A percentile compares a stretch with the other conserved stretches of the same genome.
phyloP scores from a whole-genome alignment of 2,113 vertebrate genomes.

The Scolopax mira region DNA sequence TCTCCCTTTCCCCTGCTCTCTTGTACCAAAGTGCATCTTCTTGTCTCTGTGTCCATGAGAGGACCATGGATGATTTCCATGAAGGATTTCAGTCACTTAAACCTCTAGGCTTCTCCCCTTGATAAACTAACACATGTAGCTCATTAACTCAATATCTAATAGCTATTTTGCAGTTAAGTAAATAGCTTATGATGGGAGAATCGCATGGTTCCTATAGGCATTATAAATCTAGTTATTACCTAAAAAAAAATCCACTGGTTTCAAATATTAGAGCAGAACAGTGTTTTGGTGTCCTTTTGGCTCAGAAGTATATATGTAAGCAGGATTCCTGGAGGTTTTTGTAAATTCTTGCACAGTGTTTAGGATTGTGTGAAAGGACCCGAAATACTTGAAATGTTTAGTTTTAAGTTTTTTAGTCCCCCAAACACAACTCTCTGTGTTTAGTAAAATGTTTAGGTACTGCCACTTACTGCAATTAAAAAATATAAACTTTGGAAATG shows the following conservation, averaged over 20 bases:
- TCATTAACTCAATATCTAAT: neutral
- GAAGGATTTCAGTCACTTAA: neutral
- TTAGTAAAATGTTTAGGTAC: neutral
- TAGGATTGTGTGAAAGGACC: neutral
- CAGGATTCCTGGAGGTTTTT: neutral
- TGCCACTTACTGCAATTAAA: neutral
- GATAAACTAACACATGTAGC: neutral
- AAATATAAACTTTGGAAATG: neutral
- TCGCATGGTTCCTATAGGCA: neutral
- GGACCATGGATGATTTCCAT: neutral
- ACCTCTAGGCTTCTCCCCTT: neutral
- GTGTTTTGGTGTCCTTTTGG: neutral
- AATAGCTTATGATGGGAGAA: neutral
- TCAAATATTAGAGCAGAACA: neutral
- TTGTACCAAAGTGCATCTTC: neutral
- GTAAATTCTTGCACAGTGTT: neutral
- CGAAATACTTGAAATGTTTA: neutral
- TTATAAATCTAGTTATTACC: neutral
- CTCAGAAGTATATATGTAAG: neutral
- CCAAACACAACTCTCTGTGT: neutral
- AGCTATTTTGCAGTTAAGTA: neutral
- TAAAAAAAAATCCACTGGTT: neutral
- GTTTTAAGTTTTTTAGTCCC: neutral
- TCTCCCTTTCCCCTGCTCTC: no score
- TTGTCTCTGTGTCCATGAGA: neutral